Conservation (phyloP, 2,797 vertebrate genomes). For the Pangasius krempfi region DNA sequence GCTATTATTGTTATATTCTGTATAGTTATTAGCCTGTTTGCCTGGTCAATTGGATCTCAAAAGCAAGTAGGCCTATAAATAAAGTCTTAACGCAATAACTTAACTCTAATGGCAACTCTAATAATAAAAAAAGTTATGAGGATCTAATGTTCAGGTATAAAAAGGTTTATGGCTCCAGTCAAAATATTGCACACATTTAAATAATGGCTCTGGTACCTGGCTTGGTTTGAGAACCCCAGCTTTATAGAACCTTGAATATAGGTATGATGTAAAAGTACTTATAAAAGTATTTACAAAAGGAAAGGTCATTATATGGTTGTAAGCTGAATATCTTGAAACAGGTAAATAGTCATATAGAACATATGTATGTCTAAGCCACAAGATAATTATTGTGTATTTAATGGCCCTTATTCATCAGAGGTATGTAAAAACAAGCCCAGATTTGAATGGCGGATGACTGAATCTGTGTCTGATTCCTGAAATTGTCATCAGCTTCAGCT, state of each 20-base stretch:
- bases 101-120: not conserved
- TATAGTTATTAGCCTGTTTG: too few relatives aligned
- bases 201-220: not conserved
- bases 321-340: not conserved
- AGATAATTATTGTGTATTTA: not conserved
- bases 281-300: not conserved
- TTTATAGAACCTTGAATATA: not conserved
- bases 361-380: not conserved
- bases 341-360: not conserved
- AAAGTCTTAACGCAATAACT: not conserved
- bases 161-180: conserved; percentile 9
- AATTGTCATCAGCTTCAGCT: not conserved
- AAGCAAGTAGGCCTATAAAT: not conserved
- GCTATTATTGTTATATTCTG: conserved; percentile 1
- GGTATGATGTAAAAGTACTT: not conserved
- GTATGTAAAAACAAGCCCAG: not conserved
- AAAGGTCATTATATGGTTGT: not conserved
- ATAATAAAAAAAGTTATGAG: not conserved
- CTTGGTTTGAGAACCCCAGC: not conserved
- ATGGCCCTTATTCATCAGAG: not conserved
- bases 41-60: not conserved
- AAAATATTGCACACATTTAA: not conserved
- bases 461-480: not conserved
- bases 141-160: not conserved
- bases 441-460: not conserved